Conservation (phyloP, 2,888 invertebrate genomes). For the Synanthedon tipuliformis region DNA sequence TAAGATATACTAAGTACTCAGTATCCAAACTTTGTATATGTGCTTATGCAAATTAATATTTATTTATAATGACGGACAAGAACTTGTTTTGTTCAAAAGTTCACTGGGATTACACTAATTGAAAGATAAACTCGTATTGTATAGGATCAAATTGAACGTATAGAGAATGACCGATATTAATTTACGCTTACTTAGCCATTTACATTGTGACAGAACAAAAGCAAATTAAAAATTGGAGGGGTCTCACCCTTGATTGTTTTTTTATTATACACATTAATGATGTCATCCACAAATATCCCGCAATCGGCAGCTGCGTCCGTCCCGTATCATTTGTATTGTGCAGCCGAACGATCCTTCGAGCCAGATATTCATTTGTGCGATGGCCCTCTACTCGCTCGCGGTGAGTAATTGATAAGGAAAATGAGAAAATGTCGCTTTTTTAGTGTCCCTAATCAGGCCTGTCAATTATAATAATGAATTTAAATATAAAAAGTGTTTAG, state of each 20-base stretch:
- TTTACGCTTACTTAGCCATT: not conserved
- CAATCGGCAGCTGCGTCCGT: not conserved
- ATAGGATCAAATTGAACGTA: not conserved
- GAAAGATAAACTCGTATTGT: not conserved
- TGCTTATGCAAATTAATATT: no score
- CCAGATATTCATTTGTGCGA: no score
- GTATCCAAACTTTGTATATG: no score
- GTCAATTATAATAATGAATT: slow-evolving; percentile 16
- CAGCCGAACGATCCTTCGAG: no score
- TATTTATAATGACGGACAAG: no score
- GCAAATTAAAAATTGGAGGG: not conserved
- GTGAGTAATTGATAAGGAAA: no score
- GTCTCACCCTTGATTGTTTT: not conserved
- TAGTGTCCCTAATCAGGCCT: slow-evolving; percentile 9
- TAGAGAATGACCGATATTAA: not conserved
- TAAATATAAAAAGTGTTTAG: slow-evolving; percentile 6
- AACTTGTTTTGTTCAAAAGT: no score
- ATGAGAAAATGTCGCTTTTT: no score
- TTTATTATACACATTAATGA: not conserved
- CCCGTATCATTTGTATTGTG: not conserved
- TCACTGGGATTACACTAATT: no score
- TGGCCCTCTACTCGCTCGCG: no score
- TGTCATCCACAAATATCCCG: not conserved
- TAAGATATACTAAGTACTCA: no score
- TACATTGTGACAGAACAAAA: not conserved